Evolutionary conservation across 2,888 invertebrate species (phyloP).

Genomic region (Scotopteryx bipunctaria): DNA sequence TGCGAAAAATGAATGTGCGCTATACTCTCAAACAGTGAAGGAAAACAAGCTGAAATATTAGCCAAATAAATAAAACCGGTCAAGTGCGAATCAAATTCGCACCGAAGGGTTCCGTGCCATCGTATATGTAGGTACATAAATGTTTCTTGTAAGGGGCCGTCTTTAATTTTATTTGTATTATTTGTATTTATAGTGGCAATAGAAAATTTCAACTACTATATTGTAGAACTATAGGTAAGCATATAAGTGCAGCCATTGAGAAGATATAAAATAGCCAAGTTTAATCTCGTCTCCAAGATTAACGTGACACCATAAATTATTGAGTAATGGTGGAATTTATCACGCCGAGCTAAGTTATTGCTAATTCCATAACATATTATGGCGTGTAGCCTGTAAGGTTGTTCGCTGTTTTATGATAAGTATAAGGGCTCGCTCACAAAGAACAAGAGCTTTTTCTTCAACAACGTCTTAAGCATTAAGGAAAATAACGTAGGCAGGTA

Average conservation of each 20-base stretch:
- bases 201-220: too few species aligned
- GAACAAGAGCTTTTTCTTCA: background rate
- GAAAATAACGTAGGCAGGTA: too few species aligned
- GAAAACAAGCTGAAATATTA: too few species aligned
- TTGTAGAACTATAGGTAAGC: background rate
- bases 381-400: slow-evolving; percentile 1
- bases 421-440: slow-evolving; percentile 3
- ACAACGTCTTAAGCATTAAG: background rate
- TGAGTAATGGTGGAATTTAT: slow-evolving; percentile 29
- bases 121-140: too few species aligned
- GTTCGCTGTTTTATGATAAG: slow-evolving; percentile 16
- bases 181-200: too few species aligned
- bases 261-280: slow-evolving; percentile 18
- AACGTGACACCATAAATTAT: slow-evolving; percentile 26
- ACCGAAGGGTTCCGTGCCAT: too few species aligned
- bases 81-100: too few species aligned
- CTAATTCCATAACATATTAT: slow-evolving; percentile 26
- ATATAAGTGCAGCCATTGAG: background rate
- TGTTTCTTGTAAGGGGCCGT: too few species aligned
- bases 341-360: slow-evolving; percentile 27
- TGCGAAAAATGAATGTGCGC: too few species aligned
- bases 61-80: too few species aligned
- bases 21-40: too few species aligned
- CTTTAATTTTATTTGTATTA: too few species aligned
- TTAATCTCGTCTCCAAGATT: slow-evolving; percentile 24